Evolutionary conservation across 2,888 invertebrate genomes (phyloP).

Genomic region (Camptogramma bilineatum): DNA sequence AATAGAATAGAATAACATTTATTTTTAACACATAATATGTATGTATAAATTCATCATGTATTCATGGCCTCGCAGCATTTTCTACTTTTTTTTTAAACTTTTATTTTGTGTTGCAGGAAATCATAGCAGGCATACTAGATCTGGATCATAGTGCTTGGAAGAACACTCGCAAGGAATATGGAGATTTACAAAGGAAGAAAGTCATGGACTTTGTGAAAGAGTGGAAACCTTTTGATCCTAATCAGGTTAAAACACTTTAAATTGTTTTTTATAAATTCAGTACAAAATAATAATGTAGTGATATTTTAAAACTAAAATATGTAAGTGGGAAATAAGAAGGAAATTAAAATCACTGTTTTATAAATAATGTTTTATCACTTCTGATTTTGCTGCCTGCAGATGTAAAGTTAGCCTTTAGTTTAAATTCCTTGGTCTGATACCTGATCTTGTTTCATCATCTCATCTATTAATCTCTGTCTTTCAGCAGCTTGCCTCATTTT

Average conservation of each 20-base stretch:
- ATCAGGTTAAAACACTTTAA: conserved; percentile 53
- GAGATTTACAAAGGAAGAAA: conserved; percentile 91
- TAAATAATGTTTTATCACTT: neutral
- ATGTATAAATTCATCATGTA: too few species aligned
- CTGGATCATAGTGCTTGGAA: conserved; percentile 94
- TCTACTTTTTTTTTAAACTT: too few species aligned
- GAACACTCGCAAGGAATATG: conserved; percentile 90
- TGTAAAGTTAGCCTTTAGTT: neutral
- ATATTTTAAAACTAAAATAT: neutral
- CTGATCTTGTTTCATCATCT: conserved; percentile 87
- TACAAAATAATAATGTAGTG: conserved; percentile 2
- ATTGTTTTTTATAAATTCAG: neutral
- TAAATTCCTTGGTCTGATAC: neutral
- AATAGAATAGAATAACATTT: too few species aligned
- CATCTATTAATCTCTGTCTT: conserved; percentile 89
- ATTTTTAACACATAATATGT: too few species aligned
- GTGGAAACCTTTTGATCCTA: conserved; percentile 89
- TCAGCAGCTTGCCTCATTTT: conserved; percentile 95
- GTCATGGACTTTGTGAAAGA: conserved; percentile 89
- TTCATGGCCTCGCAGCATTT: neutral
- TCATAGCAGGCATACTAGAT: conserved; percentile 97
- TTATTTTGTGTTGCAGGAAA: conserved; percentile 86
- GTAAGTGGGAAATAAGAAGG: neutral
- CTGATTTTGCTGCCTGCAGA: neutral
- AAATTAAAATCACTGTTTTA: neutral